A percentile compares a stretch with the other conserved stretches of the same genome.
Evolutionary conservation across 2,113 vertebrate genomes (phyloP).

Genomic region (Cyprinus carpio): DNA sequence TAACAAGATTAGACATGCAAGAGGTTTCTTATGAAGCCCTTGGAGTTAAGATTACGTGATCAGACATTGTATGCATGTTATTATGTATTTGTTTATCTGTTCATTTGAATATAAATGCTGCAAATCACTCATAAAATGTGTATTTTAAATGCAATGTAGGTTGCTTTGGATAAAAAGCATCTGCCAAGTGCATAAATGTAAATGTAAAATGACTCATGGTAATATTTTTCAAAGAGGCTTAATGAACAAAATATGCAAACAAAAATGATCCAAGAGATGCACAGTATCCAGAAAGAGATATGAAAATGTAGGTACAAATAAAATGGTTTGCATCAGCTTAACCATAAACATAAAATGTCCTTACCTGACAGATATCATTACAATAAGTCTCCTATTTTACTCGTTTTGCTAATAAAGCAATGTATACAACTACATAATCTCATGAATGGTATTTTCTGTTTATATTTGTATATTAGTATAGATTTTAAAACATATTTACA

Average conservation of each 20-base stretch:
- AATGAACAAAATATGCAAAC: not conserved
- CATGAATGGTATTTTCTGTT: not conserved
- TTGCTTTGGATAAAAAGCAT: not conserved
- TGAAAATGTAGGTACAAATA: not conserved
- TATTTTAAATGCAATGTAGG: not conserved
- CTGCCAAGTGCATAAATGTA: not conserved
- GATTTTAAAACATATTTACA: not conserved
- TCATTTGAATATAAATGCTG: not conserved
- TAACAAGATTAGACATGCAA: slow-evolving; percentile 20
- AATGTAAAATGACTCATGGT: not conserved
- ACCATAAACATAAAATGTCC: not conserved
- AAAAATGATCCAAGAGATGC: not conserved
- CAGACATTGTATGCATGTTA: not conserved
- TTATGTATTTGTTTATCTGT: not conserved
- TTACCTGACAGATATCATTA: not conserved
- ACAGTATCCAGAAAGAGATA: not conserved
- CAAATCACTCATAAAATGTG: not conserved
- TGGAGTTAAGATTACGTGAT: not conserved
- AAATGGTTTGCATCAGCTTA: not conserved
- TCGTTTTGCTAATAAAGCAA: not conserved
- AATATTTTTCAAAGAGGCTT: not conserved
- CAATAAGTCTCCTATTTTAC: not conserved
- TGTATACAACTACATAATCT: not conserved
- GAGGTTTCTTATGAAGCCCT: not conserved
- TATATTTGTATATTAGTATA: not conserved